These are phyloP conservation scores for Diadophis punctatus DNA, from an alignment of 2,113 vertebrate genomes.

Conservation along the genomic window DNA sequence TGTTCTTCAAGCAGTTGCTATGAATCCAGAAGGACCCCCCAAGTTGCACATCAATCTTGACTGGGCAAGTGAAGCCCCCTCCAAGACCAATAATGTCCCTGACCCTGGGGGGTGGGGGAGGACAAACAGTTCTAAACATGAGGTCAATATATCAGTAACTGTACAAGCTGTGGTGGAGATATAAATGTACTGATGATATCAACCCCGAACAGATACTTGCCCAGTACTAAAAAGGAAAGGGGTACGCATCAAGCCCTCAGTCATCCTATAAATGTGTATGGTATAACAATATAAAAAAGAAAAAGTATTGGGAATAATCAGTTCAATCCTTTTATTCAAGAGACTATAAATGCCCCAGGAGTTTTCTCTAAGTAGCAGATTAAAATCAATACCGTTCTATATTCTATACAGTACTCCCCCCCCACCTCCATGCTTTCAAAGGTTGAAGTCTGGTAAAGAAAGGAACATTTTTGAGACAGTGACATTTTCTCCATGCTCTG, in stretches of 20 bases:
- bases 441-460: no score
- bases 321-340: background rate
- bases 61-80: background rate
- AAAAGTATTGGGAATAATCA: background rate
- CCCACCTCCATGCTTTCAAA: no score
- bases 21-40: background rate
- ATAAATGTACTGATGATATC: background rate
- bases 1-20: background rate
- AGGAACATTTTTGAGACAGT: no score
- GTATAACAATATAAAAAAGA: background rate
- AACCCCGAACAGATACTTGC: no score
- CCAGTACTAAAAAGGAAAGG: no score
- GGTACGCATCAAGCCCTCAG: background rate
- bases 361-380: background rate
- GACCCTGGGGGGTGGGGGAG: background rate
- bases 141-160: background rate
- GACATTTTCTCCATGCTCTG: no score
- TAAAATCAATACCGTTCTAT: background rate
- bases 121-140: background rate
- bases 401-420: no score
- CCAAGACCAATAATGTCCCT: background rate
- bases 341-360: background rate
- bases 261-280: background rate
- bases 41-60: background rate
- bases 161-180: background rate